Percentiles rank a stretch among this genome's conserved stretches.
phyloP scores from a whole-genome alignment of 2,888 invertebrate genomes.

The Desoria tigrina region DNA sequence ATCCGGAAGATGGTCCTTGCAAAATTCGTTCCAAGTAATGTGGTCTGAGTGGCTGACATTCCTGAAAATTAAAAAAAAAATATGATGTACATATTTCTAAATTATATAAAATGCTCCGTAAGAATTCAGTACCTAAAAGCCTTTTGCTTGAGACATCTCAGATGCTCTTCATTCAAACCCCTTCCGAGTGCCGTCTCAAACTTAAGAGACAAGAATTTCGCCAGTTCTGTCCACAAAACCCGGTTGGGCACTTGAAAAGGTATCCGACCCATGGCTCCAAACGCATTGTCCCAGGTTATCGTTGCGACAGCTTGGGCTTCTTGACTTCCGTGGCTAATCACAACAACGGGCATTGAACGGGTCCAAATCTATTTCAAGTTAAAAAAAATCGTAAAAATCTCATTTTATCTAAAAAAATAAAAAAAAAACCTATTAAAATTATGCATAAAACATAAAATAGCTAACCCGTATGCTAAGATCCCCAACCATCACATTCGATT shows the following conservation, averaged over 20 bases:
- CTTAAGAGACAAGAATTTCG: conserved; percentile 29
- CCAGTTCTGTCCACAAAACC: conserved; percentile 37
- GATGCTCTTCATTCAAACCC: conserved; percentile 29
- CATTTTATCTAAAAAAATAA: too few species aligned
- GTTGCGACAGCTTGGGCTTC: conserved; percentile 41
- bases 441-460: background rate
- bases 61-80: background rate
- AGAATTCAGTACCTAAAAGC: conserved; percentile 26
- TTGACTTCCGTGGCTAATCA: conserved; percentile 44
- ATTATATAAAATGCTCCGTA: background rate
- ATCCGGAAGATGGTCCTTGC: conserved; percentile 29
- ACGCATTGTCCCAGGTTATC: conserved; percentile 44
- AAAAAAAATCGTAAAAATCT: background rate
- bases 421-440: too few species aligned
- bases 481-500: conserved; percentile 28
- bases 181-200: conserved; percentile 28
- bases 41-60: conserved; percentile 20
- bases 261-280: conserved; percentile 29
- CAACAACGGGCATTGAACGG: conserved; percentile 39
- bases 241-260: conserved; percentile 38
- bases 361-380: conserved; percentile 22
- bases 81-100: background rate
- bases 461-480: conserved; percentile 35
- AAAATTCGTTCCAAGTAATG: conserved; percentile 34
- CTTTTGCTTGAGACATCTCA: conserved; percentile 35